A percentile compares a stretch with the other conserved stretches of the same genome.
phyloP scores from a whole-genome alignment of 2,113 vertebrate species.

The Rhagologus leucostigma region DNA sequence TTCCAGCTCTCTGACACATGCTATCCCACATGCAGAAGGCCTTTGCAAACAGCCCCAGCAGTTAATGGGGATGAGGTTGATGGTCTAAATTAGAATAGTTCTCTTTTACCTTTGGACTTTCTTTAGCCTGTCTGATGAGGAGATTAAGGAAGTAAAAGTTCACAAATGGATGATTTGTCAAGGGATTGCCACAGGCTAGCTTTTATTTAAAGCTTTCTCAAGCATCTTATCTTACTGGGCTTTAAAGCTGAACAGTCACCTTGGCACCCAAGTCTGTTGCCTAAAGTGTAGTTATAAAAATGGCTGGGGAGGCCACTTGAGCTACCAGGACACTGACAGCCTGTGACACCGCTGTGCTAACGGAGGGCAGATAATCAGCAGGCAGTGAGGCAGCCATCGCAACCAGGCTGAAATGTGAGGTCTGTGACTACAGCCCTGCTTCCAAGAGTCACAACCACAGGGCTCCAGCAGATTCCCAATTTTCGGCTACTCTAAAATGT shows the following conservation, averaged over 20 bases:
- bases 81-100: conserved; percentile 13
- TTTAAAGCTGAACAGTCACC: conserved; percentile 55
- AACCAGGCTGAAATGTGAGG: not conserved
- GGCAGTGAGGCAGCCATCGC: not conserved
- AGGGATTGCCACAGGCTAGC: conserved; percentile 54
- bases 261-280: conserved; percentile 22
- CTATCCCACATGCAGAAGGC: not conserved
- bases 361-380: not conserved
- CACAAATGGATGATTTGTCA: conserved; percentile 51
- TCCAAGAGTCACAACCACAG: not conserved
- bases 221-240: conserved; percentile 55
- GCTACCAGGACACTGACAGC: not conserved
- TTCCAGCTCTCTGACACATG: not conserved
- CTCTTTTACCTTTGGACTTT: not conserved
- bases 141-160: conserved; percentile 65
- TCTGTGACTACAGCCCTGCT: not conserved
- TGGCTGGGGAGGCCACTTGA: conserved; percentile 11
- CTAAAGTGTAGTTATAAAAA: conserved; percentile 21
- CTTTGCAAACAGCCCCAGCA: not conserved
- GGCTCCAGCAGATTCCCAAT: not conserved
- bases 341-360: not conserved
- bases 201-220: conserved; percentile 67
- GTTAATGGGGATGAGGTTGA: not conserved
- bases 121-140: conserved; percentile 32
- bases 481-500: not conserved